These are phyloP conservation scores for Harmothoe impar DNA, from an alignment of 2,888 invertebrate species.

Conservation along the genomic window DNA sequence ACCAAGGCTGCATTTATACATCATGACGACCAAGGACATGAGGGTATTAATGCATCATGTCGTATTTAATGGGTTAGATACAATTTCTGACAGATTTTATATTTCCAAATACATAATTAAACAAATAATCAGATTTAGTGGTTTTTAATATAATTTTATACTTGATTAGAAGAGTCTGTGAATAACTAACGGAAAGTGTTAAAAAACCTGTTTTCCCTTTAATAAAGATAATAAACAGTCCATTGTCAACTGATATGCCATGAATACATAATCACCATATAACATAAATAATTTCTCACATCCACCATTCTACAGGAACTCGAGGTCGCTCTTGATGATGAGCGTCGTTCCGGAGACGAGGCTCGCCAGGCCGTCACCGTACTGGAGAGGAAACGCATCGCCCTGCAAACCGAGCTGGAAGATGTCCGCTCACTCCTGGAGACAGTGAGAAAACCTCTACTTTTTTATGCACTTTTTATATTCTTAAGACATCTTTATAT, in stretches of 20 bases:
- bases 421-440: constrained; percentile 87
- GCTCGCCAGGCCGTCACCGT: constrained; percentile 79
- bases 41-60: not conserved
- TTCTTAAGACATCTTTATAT: not conserved
- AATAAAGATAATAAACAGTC: too few relatives aligned
- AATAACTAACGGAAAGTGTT: too few relatives aligned
- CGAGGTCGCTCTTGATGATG: constrained; percentile 81
- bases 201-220: too few relatives aligned
- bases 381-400: constrained; percentile 83
- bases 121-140: too few relatives aligned
- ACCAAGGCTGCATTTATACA: too few relatives aligned
- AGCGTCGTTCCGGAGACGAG: constrained; percentile 81
- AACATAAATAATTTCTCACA: too few relatives aligned
- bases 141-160: too few relatives aligned
- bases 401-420: constrained; percentile 96
- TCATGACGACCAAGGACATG: too few relatives aligned
- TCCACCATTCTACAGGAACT: constrained; percentile 79
- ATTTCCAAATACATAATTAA: too few relatives aligned
- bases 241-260: too few relatives aligned
- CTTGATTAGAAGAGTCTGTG: too few relatives aligned
- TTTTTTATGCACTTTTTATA: constrained; percentile 14
- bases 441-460: constrained; percentile 76
- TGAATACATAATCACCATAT: too few relatives aligned
- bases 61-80: not conserved
- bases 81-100: not conserved